These are phyloP conservation scores for Pogoniulus pusillus DNA, from an alignment of 2,797 vertebrate genomes.

Conservation along the genomic window DNA sequence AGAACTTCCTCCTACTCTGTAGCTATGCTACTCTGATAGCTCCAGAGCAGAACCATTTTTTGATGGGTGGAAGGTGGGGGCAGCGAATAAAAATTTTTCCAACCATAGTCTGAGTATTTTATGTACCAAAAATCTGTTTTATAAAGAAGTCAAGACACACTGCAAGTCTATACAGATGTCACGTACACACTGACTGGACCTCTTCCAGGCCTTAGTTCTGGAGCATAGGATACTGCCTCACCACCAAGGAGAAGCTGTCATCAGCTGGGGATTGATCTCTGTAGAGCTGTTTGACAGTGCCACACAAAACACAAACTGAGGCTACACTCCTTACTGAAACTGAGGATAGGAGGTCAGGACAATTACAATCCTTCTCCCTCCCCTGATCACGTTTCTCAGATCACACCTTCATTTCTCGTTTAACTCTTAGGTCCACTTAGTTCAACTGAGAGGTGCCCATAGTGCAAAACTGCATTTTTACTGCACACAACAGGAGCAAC, in stretches of 20 bases:
- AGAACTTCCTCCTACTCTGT: too few species aligned
- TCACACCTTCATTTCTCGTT: not conserved
- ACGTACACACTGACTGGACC: not conserved
- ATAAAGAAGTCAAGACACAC: not conserved
- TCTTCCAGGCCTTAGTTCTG: not conserved
- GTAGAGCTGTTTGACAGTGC: not conserved
- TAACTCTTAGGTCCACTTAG: not conserved
- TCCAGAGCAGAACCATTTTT: not conserved
- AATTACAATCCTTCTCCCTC: not conserved
- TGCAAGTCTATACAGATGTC: not conserved
- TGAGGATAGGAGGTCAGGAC: not conserved
- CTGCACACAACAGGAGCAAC: not conserved
- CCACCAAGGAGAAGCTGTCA: not conserved
- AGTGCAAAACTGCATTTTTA: not conserved
- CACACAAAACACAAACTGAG: not conserved
- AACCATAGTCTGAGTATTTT: not conserved
- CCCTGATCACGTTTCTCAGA: not conserved
- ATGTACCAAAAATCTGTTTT: not conserved
- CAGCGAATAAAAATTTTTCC: not conserved
- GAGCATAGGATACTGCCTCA: not conserved
- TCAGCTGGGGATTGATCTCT: not conserved
- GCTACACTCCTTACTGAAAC: rapidly evolving
- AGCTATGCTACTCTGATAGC: not conserved
- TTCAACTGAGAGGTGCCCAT: not conserved
- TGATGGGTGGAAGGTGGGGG: too few species aligned